phyloP scores from a whole-genome alignment of 2,113 vertebrate species.

The pig (Sus scrofa) region DNA sequence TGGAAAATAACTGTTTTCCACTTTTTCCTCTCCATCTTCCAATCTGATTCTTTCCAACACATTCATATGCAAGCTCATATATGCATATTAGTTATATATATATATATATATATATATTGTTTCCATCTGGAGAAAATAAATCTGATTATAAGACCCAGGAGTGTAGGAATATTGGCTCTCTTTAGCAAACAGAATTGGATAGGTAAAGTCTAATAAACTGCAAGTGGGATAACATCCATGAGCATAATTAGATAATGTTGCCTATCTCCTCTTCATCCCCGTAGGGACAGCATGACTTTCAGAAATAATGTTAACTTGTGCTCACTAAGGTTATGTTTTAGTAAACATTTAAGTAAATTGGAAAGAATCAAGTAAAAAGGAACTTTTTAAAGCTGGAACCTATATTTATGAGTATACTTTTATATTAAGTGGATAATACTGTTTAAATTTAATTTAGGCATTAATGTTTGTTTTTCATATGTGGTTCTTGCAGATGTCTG shows the following conservation, averaged over 20 bases:
- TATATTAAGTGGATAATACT: constrained; percentile 12
- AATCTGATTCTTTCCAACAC: constrained; percentile 29
- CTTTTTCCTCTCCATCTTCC: neutral
- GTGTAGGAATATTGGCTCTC: neutral
- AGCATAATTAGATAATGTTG: neutral
- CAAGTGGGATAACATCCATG: neutral
- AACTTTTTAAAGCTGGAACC: constrained; percentile 27
- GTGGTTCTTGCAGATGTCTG: constrained; percentile 13
- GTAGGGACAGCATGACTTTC: neutral
- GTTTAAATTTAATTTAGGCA: constrained; percentile 54
- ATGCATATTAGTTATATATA: neutral
- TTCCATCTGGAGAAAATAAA: constrained; percentile 37
- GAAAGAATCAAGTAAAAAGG: constrained; percentile 22
- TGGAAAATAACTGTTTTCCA: neutral
- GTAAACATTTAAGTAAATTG: constrained; percentile 33
- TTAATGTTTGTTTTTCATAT: constrained; percentile 29
- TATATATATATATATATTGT: neutral
- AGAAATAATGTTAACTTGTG: neutral
- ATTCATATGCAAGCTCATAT: neutral
- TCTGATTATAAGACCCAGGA: neutral
- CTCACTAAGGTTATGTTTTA: neutral
- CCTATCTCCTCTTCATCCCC: neutral
- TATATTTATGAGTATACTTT: constrained; percentile 22
- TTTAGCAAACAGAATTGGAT: neutral
- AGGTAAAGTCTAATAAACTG: constrained; percentile 24